A percentile compares a stretch with the other conserved stretches of the same genome.
These are phyloP conservation scores for Leptopilina boulardi DNA, from an alignment of 1,140 invertebrate genomes.

Conservation along the genomic window DNA sequence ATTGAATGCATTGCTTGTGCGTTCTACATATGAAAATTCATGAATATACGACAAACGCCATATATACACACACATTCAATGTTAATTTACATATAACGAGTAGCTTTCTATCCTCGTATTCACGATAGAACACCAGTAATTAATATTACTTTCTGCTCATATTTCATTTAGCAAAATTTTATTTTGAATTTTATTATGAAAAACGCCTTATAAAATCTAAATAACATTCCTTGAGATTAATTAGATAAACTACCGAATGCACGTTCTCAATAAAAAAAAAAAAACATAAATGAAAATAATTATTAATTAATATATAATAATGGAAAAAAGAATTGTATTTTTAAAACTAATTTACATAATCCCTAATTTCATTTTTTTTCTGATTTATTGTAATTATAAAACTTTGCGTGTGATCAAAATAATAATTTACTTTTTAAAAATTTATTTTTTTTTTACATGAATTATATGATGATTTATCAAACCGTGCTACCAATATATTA, in stretches of 20 bases:
- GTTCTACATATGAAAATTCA: constrained; percentile 14
- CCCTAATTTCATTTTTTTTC: neutral
- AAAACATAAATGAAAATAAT: neutral
- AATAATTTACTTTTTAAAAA: neutral
- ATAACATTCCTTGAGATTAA: constrained; percentile 8
- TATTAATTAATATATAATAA: too few relatives aligned
- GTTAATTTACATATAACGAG: constrained; percentile 27
- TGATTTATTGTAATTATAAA: neutral
- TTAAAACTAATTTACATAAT: too few relatives aligned
- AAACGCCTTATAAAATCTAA: neutral
- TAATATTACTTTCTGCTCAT: constrained; percentile 27
- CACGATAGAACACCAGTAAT: constrained; percentile 1
- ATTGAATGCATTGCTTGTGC: constrained; percentile 5
- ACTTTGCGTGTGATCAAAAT: neutral
- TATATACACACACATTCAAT: neutral
- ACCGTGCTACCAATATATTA: neutral
- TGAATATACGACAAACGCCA: constrained; percentile 25
- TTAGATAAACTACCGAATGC: neutral
- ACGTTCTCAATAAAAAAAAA: neutral
- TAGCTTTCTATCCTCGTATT: constrained; percentile 16
- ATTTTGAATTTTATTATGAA: neutral
- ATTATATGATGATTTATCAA: constrained; percentile 7
- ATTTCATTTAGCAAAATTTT: constrained; percentile 12
- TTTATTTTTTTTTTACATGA: neutral
- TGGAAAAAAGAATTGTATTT: too few relatives aligned